Conservation (phyloP, 2,888 invertebrate species). For the Galerucella nymphaeae region DNA sequence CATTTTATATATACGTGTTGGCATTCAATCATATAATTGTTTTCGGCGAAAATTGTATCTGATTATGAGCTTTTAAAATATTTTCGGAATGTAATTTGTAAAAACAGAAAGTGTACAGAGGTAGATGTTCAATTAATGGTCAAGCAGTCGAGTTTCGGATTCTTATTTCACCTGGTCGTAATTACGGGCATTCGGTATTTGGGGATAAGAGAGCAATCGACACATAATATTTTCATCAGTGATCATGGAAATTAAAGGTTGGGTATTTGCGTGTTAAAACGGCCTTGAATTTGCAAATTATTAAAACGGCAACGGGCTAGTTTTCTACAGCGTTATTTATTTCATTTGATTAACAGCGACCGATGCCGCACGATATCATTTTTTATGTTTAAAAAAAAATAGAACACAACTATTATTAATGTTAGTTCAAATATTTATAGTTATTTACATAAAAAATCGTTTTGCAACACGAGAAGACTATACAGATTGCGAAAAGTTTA, state of each 20-base stretch:
- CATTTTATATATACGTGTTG: too few species aligned
- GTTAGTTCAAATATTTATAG: background rate
- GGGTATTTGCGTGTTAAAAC: conserved; percentile 36
- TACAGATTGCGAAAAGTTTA: too few species aligned
- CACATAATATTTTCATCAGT: conserved; percentile 25
- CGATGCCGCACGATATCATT: conserved; percentile 9
- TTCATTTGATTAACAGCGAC: conserved; percentile 27
- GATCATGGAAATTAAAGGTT: conserved; percentile 36
- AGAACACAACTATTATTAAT: background rate
- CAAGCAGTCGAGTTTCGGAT: conserved; percentile 18
- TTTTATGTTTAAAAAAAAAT: background rate
- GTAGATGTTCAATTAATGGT: conserved; percentile 1
- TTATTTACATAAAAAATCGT: background rate
- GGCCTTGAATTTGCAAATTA: conserved; percentile 36
- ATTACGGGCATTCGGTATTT: conserved; percentile 32
- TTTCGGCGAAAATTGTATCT: background rate
- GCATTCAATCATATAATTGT: too few species aligned
- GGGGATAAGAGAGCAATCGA: conserved; percentile 32
- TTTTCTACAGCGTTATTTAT: conserved; percentile 21
- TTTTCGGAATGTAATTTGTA: background rate
- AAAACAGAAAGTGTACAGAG: conserved; percentile 2
- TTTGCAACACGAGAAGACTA: background rate
- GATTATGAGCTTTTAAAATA: background rate
- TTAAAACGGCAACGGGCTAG: conserved; percentile 23
- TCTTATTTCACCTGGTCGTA: conserved; percentile 30